Base-by-base conservation (phyloP, 2,113 vertebrate genomes). In the Gavia stellata region DNA sequence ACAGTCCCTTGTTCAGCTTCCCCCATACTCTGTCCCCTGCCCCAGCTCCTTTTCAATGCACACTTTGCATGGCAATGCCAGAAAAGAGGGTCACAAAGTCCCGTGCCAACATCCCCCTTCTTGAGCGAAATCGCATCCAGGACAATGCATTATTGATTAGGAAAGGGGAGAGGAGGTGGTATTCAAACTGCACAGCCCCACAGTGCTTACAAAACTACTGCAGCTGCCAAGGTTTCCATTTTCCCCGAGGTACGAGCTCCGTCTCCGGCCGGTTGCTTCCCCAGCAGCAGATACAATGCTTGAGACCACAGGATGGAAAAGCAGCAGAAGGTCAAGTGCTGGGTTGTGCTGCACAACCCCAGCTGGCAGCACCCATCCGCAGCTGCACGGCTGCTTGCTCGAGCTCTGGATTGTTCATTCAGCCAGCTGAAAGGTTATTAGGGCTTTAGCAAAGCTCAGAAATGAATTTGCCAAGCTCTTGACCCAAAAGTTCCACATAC, bases 231-330 rank as follows among this genome's bases (percentile, higher is more conserved):
- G 55, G 24, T 59, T 93, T 78, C 90, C 12, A 0, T 49, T 31
- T 20, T 5, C n/a, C 83, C 65, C 0, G 3, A 28, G 55, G 14
- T 25, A 6, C 14, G 17, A 0, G 4, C 33, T 63, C 56, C 1
- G 0, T 25, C 71, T 63, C 63, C 18, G 0, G 17, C 38, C 0
- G 0, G 18, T 28, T 40, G 19, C 45, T 52, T 50, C 18, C 47
- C 44, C 36, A 3, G 12, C 45, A 40, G 40, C 88, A 67, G 56
- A 36, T 86, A 34, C 17, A 16, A 40, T 0, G 1, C 24, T 31
- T 1, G 21, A 70, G 40, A 58, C 75, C 33, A 61, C 17, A 25
- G 68, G 49, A 5, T 26, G 72, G 61, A 53, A 50, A 52, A 74
- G 28, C 68, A 91, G 61, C 20, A 50, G 13, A 68, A 92, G 84